These are phyloP conservation scores for Piprites chloris DNA, from an alignment of 2,113 vertebrate species.

Conservation along the genomic window DNA sequence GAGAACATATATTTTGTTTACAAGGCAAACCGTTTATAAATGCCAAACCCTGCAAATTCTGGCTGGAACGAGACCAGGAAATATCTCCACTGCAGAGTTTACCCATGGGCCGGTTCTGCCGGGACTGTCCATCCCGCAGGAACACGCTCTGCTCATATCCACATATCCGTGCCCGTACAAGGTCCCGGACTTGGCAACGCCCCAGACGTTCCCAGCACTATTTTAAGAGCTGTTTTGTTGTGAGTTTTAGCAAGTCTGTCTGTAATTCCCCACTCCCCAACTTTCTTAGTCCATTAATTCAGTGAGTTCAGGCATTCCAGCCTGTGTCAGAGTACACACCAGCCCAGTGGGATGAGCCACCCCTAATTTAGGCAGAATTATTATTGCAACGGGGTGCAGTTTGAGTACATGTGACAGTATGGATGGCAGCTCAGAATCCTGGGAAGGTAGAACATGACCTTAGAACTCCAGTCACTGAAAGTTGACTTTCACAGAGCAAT, in stretches of 20 bases:
- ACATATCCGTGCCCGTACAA: background rate
- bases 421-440: background rate
- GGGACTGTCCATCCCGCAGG: background rate
- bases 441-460: background rate
- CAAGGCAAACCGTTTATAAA: slow-evolving; percentile 36
- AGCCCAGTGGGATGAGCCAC: background rate
- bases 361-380: background rate
- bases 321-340: background rate
- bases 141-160: background rate
- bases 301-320: background rate
- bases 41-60: slow-evolving; percentile 34
- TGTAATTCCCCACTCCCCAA: background rate
- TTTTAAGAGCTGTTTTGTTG: slow-evolving; percentile 7
- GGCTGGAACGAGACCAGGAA: slow-evolving; percentile 30
- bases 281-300: background rate
- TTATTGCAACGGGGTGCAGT: background rate
- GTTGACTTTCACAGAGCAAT: background rate
- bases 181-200: background rate
- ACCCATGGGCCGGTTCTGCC: background rate
- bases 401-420: background rate
- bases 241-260: background rate
- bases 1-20: slow-evolving; percentile 48
- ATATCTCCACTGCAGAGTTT: background rate
- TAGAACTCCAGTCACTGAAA: background rate
- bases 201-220: background rate